Percentiles rank a stretch among this genome's conserved stretches.
Evolutionary conservation across 2,888 invertebrate species (phyloP).

Genomic region (Fragum fragum): DNA sequence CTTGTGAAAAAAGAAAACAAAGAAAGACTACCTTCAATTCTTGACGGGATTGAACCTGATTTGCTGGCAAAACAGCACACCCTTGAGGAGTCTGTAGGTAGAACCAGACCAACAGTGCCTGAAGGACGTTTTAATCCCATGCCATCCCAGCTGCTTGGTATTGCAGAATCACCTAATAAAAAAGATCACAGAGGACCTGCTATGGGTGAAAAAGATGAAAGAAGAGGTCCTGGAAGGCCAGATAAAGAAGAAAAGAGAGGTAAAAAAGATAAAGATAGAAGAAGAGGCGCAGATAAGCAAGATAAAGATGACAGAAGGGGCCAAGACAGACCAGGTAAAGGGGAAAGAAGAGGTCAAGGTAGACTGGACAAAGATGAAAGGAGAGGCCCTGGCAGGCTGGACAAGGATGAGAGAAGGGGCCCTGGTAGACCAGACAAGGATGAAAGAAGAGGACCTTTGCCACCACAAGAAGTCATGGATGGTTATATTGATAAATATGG

Average conservation of each 20-base stretch:
- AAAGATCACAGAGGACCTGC: neutral
- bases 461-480: slow-evolving; percentile 24
- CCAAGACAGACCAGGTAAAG: neutral
- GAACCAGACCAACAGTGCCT: neutral
- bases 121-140: neutral
- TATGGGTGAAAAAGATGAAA: neutral
- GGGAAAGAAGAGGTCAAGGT: neutral
- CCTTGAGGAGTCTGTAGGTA: neutral
- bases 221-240: too few species aligned
- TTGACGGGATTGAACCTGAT: neutral
- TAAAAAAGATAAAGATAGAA: neutral
- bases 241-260: neutral
- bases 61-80: neutral
- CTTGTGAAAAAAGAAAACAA: neutral
- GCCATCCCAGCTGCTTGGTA: neutral
- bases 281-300: neutral
- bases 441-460: slow-evolving; percentile 1
- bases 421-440: neutral
- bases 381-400: neutral
- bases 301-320: neutral
- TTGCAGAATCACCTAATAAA: neutral
- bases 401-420: neutral
- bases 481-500: slow-evolving; percentile 61
- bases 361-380: neutral
- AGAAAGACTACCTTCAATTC: slow-evolving; percentile 7